These are phyloP conservation scores for Telmatherina bonti DNA, from an alignment of 2,797 vertebrate genomes.

Conservation along the genomic window DNA sequence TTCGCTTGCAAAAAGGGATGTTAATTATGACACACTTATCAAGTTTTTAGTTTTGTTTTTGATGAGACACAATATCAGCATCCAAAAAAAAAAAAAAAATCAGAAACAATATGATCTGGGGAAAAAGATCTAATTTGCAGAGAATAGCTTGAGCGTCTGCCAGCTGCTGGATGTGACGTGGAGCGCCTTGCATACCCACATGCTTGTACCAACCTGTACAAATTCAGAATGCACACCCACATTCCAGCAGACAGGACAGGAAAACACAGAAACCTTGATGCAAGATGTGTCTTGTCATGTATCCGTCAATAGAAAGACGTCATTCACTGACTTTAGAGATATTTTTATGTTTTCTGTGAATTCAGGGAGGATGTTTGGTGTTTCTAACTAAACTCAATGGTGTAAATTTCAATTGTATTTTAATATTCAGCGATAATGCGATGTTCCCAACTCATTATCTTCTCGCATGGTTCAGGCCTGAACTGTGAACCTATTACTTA, in stretches of 20 bases:
- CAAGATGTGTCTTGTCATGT: conserved; percentile 41
- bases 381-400: neutral
- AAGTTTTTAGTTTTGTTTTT: conserved; percentile 11
- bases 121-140: neutral
- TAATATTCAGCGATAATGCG: no score
- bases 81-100: neutral
- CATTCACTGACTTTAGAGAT: conserved; percentile 14
- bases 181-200: conserved; percentile 20
- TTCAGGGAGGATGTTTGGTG: conserved; percentile 42
- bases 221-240: conserved; percentile 48
- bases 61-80: neutral
- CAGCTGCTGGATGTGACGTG: conserved; percentile 4
- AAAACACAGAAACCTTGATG: conserved; percentile 33
- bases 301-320: conserved; percentile 26
- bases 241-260: conserved; percentile 61
- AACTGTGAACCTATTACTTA: no score
- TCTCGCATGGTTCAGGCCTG: no score
- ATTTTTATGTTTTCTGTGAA: conserved; percentile 36
- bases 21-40: neutral
- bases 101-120: neutral
- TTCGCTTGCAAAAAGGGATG: no score
- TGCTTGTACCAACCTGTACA: conserved; percentile 61
- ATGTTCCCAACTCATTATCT: no score
- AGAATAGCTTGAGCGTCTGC: neutral
- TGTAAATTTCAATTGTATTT: neutral